A percentile compares a stretch with the other conserved stretches of the same genome.
Conservation (phyloP, 2,888 invertebrate genomes). For the Teinopalpus imperialis region DNA sequence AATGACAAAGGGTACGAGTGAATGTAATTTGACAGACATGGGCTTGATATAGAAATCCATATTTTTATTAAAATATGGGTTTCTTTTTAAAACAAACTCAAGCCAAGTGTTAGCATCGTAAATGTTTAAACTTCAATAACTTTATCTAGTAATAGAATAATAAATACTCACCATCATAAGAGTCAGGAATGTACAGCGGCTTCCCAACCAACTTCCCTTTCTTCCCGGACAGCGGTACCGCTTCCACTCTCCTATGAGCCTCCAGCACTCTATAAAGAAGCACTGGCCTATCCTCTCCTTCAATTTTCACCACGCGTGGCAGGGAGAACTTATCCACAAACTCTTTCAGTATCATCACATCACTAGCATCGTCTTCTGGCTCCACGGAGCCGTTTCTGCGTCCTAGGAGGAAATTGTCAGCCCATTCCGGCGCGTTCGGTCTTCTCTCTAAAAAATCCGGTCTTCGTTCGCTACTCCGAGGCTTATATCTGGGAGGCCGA, state of each 20-base stretch:
- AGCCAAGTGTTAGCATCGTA: too few relatives aligned
- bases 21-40: too few relatives aligned
- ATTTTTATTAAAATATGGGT: too few relatives aligned
- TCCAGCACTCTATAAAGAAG: conserved; percentile 84
- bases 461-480: conserved; percentile 72
- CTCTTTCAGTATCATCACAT: conserved; percentile 77
- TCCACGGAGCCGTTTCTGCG: conserved; percentile 67
- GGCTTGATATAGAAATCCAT: too few relatives aligned
- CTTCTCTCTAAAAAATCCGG: conserved; percentile 69
- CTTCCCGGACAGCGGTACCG: conserved; percentile 80
- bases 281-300: conserved; percentile 81
- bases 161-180: conserved; percentile 83
- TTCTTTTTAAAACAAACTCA: too few relatives aligned
- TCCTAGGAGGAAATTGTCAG: conserved; percentile 69
- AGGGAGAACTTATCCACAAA: conserved; percentile 84
- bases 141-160: too few relatives aligned
- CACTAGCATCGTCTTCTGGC: conserved; percentile 71
- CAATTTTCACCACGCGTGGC: conserved; percentile 82
- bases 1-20: too few relatives aligned
- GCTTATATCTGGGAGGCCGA: conserved; percentile 70
- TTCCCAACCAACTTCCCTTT: conserved; percentile 82
- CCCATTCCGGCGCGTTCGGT: conserved; percentile 67
- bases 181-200: conserved; percentile 84
- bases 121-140: too few relatives aligned
- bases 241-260: conserved; percentile 84